A percentile compares a stretch with the other conserved stretches of the same genome.
Evolutionary conservation across 2,113 vertebrate genomes (phyloP).

Genomic region (Phalacrocorax aristotelis): DNA sequence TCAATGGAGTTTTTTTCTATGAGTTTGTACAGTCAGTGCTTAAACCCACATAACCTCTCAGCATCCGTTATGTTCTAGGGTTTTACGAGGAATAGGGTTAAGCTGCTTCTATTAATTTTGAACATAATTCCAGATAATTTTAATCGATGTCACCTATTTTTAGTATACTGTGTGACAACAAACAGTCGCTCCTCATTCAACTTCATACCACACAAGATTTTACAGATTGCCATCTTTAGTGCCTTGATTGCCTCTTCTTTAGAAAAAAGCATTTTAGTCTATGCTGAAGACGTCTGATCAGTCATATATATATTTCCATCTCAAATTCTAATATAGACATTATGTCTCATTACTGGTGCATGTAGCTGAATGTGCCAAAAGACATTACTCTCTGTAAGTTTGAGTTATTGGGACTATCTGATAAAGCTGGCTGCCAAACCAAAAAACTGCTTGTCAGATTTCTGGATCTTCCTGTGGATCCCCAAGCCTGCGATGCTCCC

Average conservation of each 20-base stretch:
- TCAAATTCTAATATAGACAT: background rate
- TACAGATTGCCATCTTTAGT: background rate
- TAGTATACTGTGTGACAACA: background rate
- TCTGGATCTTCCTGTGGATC: background rate
- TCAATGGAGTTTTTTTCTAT: background rate
- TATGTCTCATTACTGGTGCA: background rate
- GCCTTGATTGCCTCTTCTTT: background rate
- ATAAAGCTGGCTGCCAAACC: background rate
- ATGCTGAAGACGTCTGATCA: background rate
- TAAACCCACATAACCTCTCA: background rate
- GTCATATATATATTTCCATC: background rate
- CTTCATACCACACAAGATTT: background rate
- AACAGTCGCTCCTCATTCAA: background rate
- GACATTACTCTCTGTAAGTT: background rate
- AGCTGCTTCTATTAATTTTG: background rate
- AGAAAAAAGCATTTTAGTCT: background rate
- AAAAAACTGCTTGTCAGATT: background rate
- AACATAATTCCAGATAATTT: background rate
- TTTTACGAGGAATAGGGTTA: background rate
- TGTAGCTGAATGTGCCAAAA: background rate
- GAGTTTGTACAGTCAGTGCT: background rate
- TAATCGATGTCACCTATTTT: background rate
- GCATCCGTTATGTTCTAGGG: background rate
- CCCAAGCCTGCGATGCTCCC: background rate
- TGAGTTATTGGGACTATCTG: background rate